Base-by-base conservation (phyloP, 2,113 vertebrate genomes). In the Micronycteris hirsuta region DNA sequence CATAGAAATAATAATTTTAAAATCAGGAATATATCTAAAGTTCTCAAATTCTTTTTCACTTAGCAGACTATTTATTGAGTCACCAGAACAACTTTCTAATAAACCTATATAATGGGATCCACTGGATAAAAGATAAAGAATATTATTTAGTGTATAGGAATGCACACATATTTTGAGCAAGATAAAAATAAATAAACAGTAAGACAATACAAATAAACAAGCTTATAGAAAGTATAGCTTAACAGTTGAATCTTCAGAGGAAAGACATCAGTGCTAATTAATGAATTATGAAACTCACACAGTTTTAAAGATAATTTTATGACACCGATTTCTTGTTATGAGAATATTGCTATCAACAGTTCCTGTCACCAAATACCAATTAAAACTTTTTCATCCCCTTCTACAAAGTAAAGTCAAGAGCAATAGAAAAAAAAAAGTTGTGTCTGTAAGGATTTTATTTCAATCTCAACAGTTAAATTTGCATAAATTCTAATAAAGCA, bases 401-500 rank as follows among this genome's bases (percentile, higher is more conserved):
- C 82, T 93, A 74, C 96, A 74, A 91, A 98, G 96, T 97, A 90
- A 96, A 97, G 93, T 97, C 93, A 98, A 97, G 49, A 97, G 87
- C 54, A 74, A 54, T n/a, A 58, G 47, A 45, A 95, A 58, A 70
- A 47, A 45, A 49, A 65, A 96, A 93, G 24, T 87, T 97, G 93
- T 92, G 97, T 97, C 96, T 98, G 80, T 95, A 90, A 95, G 9
- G 74, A 96, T 98, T 98, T 98, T 98, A 98, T 98, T 97, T 97
- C 96, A 97, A 96, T 98, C 97, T 97, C 96, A 97, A 97, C 94
- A 98, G 95, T 88, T 67, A 70, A 93, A 98, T 99, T 98, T 98
- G 98, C 98, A 99, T 99, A 98, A 98, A 98, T 96, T 98, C 98
- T 98, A 98, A 98, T 98, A 99, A 98, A 98, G 96, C 95, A 96